These are phyloP conservation scores for Yponomeuta plumbellus DNA, from an alignment of 2,888 invertebrate species.

Conservation along the genomic window DNA sequence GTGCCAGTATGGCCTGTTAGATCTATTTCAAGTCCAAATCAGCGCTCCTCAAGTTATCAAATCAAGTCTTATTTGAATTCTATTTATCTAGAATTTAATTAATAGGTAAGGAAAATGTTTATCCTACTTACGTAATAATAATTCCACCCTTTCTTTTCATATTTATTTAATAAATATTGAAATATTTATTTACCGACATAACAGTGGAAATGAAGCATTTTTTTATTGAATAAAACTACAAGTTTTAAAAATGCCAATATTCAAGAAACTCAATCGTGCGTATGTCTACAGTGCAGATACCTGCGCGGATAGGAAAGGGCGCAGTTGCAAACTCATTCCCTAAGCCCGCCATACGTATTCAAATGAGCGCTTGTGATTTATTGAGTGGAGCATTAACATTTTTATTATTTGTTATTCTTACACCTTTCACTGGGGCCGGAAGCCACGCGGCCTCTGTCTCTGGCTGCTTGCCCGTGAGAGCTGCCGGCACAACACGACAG, in stretches of 20 bases:
- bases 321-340: constrained; percentile 61
- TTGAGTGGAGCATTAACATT: constrained; percentile 78
- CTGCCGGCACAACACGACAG: constrained; percentile 40
- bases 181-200: too few relatives aligned
- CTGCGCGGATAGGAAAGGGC: constrained; percentile 18
- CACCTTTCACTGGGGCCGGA: constrained; percentile 70
- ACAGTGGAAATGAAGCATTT: too few relatives aligned
- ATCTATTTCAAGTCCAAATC: not conserved
- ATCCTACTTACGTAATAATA: too few relatives aligned
- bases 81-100: too few relatives aligned
- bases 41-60: too few relatives aligned
- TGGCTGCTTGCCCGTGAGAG: constrained; percentile 72
- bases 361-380: constrained; percentile 76
- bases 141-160: too few relatives aligned
- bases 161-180: too few relatives aligned
- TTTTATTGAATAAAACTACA: too few relatives aligned
- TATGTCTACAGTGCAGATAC: not conserved
- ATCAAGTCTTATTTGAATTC: too few relatives aligned
- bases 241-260: not conserved
- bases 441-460: constrained; percentile 74
- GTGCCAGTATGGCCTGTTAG: not conserved
- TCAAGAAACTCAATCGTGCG: not conserved
- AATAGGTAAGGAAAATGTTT: too few relatives aligned
- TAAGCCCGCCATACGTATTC: constrained; percentile 72
- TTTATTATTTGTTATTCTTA: constrained; percentile 78